Percentiles rank a stretch among this genome's conserved stretches.
phyloP scores from a whole-genome alignment of 2,797 vertebrate species.

The Crax fasciolata region DNA sequence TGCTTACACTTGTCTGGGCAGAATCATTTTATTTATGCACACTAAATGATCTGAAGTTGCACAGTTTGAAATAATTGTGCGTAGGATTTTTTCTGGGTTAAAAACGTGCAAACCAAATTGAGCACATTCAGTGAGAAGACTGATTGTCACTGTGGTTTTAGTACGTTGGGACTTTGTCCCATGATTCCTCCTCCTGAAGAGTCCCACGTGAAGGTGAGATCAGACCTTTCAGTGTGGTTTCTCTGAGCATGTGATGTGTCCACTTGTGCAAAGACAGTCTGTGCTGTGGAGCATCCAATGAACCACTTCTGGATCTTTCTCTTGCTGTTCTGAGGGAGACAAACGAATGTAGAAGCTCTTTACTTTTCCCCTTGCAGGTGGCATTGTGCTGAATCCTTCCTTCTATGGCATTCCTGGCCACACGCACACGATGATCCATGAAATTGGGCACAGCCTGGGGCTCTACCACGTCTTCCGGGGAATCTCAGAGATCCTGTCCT shows the following conservation, averaged over 20 bases:
- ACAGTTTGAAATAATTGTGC: neutral
- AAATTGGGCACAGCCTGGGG: constrained; percentile 96
- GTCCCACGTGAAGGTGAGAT: neutral
- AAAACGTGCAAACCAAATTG: neutral
- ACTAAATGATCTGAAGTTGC: neutral
- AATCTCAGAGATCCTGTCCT: constrained; percentile 97
- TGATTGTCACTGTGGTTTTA: fast-evolving
- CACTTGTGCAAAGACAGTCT: neutral
- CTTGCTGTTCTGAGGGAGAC: neutral
- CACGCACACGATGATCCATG: constrained; percentile 98
- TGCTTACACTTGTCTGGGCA: neutral
- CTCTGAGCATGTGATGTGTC: neutral
- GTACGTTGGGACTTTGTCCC: neutral
- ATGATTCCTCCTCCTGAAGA: neutral
- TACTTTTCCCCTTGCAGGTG: constrained; percentile 78
- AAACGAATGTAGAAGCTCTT: neutral
- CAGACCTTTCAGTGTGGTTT: neutral
- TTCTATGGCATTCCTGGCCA: constrained; percentile 96
- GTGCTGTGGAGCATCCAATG: fast-evolving
- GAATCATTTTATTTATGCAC: neutral
- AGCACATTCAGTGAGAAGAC: neutral
- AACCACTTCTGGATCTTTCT: neutral
- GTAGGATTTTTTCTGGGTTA: neutral
- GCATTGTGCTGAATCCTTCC: constrained; percentile 96
- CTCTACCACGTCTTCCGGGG: constrained; percentile 98